Percentiles rank a stretch among this genome's conserved stretches.
Evolutionary conservation across 2,797 vertebrate genomes (phyloP).

Genomic region (Enteromius unitaeniatus): DNA sequence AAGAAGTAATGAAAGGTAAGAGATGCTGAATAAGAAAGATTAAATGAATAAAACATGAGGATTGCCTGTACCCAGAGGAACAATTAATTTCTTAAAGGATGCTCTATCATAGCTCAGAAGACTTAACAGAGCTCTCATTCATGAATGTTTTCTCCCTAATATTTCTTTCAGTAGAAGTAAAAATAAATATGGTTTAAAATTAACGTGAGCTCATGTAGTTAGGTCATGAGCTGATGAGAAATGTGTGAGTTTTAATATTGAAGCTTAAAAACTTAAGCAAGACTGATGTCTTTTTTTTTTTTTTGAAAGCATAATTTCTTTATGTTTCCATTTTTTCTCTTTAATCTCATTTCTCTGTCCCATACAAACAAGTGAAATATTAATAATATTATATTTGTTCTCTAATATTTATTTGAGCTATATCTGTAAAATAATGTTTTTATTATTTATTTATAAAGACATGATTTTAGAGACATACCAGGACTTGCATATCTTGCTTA

Average conservation of each 20-base stretch:
- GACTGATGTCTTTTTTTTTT: background rate
- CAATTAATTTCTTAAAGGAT: background rate
- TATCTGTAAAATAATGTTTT: background rate
- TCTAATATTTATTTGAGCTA: background rate
- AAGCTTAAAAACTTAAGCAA: background rate
- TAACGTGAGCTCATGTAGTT: background rate
- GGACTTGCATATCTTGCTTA: background rate
- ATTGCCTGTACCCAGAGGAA: background rate
- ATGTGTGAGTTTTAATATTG: background rate
- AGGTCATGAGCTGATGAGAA: background rate
- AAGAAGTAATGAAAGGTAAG: background rate
- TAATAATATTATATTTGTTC: background rate
- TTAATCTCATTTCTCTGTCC: background rate
- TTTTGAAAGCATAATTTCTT: background rate
- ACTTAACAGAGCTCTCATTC: background rate
- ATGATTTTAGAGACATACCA: background rate
- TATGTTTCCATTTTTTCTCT: background rate
- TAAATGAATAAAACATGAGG: slow-evolving; percentile 2
- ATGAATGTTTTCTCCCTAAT: background rate
- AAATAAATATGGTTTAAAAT: background rate
- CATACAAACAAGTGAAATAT: background rate
- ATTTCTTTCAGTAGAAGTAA: background rate
- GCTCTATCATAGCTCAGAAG: background rate
- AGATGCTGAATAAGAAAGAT: slow-evolving; percentile 20
- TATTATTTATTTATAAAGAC: background rate